Base-by-base conservation (phyloP, 2,113 vertebrate species). In the Melanerpes formicivorus region DNA sequence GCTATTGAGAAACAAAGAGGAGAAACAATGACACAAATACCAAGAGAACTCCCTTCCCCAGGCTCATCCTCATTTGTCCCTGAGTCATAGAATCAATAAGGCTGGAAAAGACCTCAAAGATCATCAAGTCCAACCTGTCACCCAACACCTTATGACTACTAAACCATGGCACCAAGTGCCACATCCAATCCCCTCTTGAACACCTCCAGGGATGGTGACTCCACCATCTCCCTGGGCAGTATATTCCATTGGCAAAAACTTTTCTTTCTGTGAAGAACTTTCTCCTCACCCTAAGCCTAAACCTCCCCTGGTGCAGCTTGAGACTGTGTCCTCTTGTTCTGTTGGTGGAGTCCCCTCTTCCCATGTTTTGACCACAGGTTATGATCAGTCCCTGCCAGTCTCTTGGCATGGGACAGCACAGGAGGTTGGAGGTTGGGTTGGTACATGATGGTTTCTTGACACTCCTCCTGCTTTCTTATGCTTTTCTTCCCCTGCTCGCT, bases 381-480 rank as follows among this genome's bases (percentile, higher is more conserved):
- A 9, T 0, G 0, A 59, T 58, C 30, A 22, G 32, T 76, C 9
- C 3, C 25, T 69, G 27, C 4, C n/a, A 32, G 30, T 75, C 30
- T 26, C 2, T 56, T 54, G 9, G 40, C 5, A 66, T 15, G 1
- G 11, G 3, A 15, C 30, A 58, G 32, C 1, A 0, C 34, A 83
- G 40, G 34, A 83, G 22, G 2, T 5, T 62, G 40, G 34, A 83
- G 22, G 2, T 5, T 62, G 65, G 37, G 11, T 34, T 3, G 1
- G 18, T 80, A 7, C 3, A 0, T 26, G 17, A 46, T 21, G 4
- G 5, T 62, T 87, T 75, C 59, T 79, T 89, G 44, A 56, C 48
- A 22, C 30, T 67, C 16, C 12, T 73, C 1, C 59, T 77, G 10
- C 4, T 80, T 87, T 87, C 48, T 60, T 81, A n/a, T 16, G 13